A percentile compares a stretch with the other conserved stretches of the same genome.
Conservation (phyloP, 2,113 vertebrate species). For the Hippocampus barbouri region DNA sequence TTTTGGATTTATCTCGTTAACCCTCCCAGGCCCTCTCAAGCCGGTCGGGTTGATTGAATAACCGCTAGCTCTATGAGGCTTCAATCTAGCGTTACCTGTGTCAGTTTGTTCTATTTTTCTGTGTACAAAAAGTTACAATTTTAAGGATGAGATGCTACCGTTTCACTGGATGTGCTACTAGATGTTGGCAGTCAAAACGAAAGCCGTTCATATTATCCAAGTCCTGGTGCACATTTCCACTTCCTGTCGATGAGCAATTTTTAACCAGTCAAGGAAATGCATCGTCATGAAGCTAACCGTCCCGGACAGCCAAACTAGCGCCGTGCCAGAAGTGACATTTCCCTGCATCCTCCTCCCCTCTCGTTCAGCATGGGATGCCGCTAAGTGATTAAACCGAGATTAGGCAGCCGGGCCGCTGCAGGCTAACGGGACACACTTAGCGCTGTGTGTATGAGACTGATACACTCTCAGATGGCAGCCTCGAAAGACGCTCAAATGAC, state of each 20-base stretch:
- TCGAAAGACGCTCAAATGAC: slow-evolving; percentile 45
- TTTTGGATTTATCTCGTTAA: slow-evolving; percentile 4
- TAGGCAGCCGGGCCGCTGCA: slow-evolving; percentile 35
- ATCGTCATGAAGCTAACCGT: slow-evolving; percentile 12
- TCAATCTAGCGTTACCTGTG: neutral
- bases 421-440: slow-evolving; percentile 53
- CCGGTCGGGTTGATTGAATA: slow-evolving; percentile 22
- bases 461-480: slow-evolving; percentile 48
- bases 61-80: slow-evolving; percentile 6
- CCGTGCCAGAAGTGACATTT: slow-evolving; percentile 41
- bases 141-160: neutral
- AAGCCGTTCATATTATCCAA: neutral
- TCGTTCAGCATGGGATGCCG: slow-evolving; percentile 49
- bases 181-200: neutral
- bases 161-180: neutral
- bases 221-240: slow-evolving; percentile 1
- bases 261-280: slow-evolving; percentile 1
- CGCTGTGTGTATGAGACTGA: slow-evolving; percentile 37
- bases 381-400: slow-evolving; percentile 61
- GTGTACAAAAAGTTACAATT: neutral
- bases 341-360: slow-evolving; percentile 17
- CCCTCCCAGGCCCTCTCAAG: neutral
- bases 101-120: neutral
- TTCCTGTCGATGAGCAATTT: neutral
- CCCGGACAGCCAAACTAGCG: slow-evolving; percentile 25